phyloP scores from a whole-genome alignment of 2,888 invertebrate genomes.

The Hydraecia micacea region DNA sequence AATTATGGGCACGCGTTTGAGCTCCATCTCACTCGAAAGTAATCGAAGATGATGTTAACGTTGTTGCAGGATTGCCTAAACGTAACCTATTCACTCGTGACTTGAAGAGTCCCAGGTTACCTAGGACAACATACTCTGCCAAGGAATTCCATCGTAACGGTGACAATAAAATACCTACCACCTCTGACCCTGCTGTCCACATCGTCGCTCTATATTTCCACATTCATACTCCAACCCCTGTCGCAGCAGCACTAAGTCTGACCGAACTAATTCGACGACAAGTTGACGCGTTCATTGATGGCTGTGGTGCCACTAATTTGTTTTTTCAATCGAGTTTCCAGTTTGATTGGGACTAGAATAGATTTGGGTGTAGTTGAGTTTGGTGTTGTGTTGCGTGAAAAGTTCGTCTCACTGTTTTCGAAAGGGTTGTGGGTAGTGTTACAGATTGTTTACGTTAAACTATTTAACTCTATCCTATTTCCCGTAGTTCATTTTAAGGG shows the following conservation, averaged over 20 bases:
- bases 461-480: not conserved
- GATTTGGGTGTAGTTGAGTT: slow-evolving; percentile 26
- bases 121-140: not conserved
- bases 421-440: not conserved
- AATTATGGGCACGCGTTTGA: not conserved
- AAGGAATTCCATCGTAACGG: not conserved
- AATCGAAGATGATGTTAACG: not conserved
- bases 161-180: not conserved
- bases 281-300: slow-evolving; percentile 57
- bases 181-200: not conserved
- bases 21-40: not conserved
- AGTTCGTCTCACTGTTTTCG: slow-evolving; percentile 3
- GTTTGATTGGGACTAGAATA: slow-evolving; percentile 49
- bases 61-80: not conserved
- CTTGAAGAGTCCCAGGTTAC: not conserved
- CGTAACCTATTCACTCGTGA: not conserved
- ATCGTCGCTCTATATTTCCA: slow-evolving; percentile 18
- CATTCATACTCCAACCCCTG: slow-evolving; percentile 31
- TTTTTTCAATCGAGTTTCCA: slow-evolving; percentile 51
- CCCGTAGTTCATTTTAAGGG: not conserved
- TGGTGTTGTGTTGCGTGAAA: not conserved
- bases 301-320: slow-evolving; percentile 47
- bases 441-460: not conserved
- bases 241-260: slow-evolving; percentile 23
- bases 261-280: slow-evolving; percentile 49